A percentile compares a stretch with the other conserved stretches of the same genome.
phyloP scores from a whole-genome alignment of 2,797 vertebrate species.

The Mastacembelus armatus region DNA sequence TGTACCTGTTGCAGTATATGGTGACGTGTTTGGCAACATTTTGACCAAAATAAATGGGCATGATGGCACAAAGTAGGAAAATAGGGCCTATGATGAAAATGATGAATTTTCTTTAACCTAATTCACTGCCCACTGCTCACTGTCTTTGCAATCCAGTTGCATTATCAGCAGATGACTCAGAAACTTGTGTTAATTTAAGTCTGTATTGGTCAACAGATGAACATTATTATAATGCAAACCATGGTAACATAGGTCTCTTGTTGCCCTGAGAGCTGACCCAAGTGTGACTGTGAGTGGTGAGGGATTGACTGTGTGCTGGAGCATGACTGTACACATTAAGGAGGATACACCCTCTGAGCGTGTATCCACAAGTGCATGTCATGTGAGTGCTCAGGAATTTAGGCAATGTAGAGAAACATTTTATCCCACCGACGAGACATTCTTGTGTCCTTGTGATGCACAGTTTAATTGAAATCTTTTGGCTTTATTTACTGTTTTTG shows the following conservation, averaged over 20 bases:
- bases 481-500: slow-evolving; percentile 25
- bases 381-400: slow-evolving; percentile 80
- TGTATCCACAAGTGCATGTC: slow-evolving; percentile 77
- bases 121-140: background rate
- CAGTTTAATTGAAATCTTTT: slow-evolving; percentile 9
- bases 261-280: slow-evolving; percentile 40
- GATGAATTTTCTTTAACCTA: slow-evolving; percentile 5
- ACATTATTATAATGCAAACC: slow-evolving; percentile 17
- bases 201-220: slow-evolving; percentile 15
- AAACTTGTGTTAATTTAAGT: slow-evolving; percentile 1
- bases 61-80: slow-evolving; percentile 14
- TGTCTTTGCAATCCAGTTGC: slow-evolving; percentile 15
- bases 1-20: background rate
- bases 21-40: background rate
- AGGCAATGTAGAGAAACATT: slow-evolving; percentile 66
- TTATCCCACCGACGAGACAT: slow-evolving; percentile 52
- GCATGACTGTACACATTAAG: slow-evolving; percentile 69
- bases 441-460: slow-evolving; percentile 42
- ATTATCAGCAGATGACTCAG: background rate
- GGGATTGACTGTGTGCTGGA: slow-evolving; percentile 61
- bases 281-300: slow-evolving; percentile 47
- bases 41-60: background rate
- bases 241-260: slow-evolving; percentile 8
- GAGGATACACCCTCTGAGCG: slow-evolving; percentile 72
- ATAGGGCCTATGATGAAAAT: slow-evolving; percentile 10